A percentile compares a stretch with the other conserved stretches of the same genome.
These are phyloP conservation scores for Vollenhovia emeryi DNA, from an alignment of 1,140 invertebrate species.

Conservation along the genomic window DNA sequence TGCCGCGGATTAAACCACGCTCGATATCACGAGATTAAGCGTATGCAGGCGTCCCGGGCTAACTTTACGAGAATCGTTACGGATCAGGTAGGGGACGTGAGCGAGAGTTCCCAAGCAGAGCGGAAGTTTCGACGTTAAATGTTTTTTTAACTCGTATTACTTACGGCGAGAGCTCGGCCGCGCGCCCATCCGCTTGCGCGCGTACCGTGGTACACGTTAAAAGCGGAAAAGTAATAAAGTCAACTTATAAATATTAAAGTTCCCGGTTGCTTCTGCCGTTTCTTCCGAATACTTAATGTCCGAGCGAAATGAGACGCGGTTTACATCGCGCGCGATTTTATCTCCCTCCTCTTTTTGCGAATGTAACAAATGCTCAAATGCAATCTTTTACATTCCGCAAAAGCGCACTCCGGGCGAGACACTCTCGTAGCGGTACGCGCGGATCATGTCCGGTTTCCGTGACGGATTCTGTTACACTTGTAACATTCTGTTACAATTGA, in stretches of 20 bases:
- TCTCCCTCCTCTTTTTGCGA: neutral
- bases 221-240: constrained; percentile 60
- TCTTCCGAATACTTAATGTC: constrained; percentile 55
- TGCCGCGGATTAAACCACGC: constrained; percentile 50
- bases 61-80: constrained; percentile 58
- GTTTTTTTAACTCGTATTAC: constrained; percentile 61
- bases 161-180: constrained; percentile 20
- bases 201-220: constrained; percentile 42
- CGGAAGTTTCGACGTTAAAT: constrained; percentile 59
- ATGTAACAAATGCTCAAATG: constrained; percentile 30
- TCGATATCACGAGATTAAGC: constrained; percentile 52
- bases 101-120: constrained; percentile 46
- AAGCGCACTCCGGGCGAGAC: neutral
- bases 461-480: neutral
- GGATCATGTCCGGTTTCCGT: no score
- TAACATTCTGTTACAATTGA: neutral
- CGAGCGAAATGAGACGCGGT: constrained; percentile 44
- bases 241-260: constrained; percentile 62
- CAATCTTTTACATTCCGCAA: neutral
- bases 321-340: constrained; percentile 6
- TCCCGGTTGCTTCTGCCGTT: constrained; percentile 44
- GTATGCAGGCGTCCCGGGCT: constrained; percentile 47
- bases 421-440: no score
- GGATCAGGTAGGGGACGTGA: constrained; percentile 49
- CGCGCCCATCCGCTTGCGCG: constrained; percentile 1